phyloP scores from a whole-genome alignment of 1,140 invertebrate genomes.

The Aphis craccivora region DNA sequence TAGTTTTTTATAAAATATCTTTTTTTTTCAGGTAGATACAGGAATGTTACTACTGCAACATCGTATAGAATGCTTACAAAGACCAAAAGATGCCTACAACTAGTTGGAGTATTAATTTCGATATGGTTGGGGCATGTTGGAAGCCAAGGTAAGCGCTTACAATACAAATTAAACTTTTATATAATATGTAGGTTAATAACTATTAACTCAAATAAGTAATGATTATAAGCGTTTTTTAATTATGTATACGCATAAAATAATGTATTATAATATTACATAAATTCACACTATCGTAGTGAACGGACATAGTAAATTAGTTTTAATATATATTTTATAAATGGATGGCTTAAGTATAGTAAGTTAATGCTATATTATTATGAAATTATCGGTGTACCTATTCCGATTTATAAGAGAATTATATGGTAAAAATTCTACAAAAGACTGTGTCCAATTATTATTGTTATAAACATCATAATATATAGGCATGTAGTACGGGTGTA shows the following conservation, averaged over 20 bases:
- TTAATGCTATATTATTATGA: not conserved
- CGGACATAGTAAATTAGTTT: not conserved
- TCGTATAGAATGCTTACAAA: constrained; percentile 54
- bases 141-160: constrained; percentile 39
- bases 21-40: constrained; percentile 43
- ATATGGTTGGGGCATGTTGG: constrained; percentile 46
- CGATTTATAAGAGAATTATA: not conserved
- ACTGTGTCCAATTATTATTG: constrained; percentile 18
- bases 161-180: not conserved
- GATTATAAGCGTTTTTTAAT: not conserved
- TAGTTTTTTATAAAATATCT: not conserved
- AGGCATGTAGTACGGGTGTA: not conserved
- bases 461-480: not conserved
- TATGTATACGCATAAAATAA: not conserved
- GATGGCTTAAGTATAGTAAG: not conserved
- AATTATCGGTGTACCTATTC: not conserved
- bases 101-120: constrained; percentile 46
- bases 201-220: not conserved
- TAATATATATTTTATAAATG: not conserved
- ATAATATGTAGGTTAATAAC: not conserved
- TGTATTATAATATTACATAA: not conserved
- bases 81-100: constrained; percentile 53
- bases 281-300: not conserved
- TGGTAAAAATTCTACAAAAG: not conserved
- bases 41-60: constrained; percentile 56